These are phyloP conservation scores for Drosophila rubida DNA, from an alignment of 2,888 invertebrate species.

Conservation along the genomic window DNA sequence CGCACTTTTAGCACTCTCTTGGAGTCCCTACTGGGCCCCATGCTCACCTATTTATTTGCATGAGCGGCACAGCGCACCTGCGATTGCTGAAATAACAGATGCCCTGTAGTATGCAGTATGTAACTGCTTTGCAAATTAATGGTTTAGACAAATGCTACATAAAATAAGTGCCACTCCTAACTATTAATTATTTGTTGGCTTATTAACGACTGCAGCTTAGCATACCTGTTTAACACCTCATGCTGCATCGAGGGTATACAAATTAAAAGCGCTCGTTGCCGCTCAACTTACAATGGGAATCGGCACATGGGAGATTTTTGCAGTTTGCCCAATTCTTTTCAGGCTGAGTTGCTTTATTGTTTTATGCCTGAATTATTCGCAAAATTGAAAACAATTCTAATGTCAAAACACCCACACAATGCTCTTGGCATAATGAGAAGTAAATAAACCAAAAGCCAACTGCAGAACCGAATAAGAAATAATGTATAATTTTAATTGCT, in stretches of 20 bases:
- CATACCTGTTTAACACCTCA: neutral
- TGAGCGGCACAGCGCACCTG: neutral
- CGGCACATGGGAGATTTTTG: conserved; percentile 42
- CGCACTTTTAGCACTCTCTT: conserved; percentile 67
- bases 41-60: conserved; percentile 54
- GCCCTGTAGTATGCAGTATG: conserved; percentile 6
- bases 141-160: too few species aligned
- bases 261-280: conserved; percentile 23
- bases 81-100: neutral
- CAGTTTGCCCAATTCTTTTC: neutral
- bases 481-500: too few species aligned
- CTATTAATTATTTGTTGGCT: neutral
- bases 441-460: neutral
- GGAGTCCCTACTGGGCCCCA: conserved; percentile 28
- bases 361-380: conserved; percentile 34
- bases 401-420: neutral
- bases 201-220: too few species aligned
- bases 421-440: neutral
- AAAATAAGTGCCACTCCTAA: neutral
- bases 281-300: conserved; percentile 49
- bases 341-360: conserved; percentile 1
- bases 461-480: neutral
- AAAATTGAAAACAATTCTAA: conserved; percentile 22
- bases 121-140: neutral
- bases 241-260: conserved; percentile 10